Conservation (phyloP, 2,888 invertebrate species). For the Muscina levida region DNA sequence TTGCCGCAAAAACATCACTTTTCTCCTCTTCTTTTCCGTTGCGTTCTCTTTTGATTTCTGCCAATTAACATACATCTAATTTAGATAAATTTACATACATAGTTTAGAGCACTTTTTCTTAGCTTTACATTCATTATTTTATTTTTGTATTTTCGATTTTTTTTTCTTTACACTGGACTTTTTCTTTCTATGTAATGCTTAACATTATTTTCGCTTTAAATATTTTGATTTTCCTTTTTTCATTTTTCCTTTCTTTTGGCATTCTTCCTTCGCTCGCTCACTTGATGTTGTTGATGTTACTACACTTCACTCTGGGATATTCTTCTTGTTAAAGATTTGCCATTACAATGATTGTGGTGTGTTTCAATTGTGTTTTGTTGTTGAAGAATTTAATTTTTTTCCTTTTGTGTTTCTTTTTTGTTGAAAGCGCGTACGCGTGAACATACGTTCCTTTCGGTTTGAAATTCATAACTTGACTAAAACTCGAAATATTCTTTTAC, state of each 20-base stretch:
- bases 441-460: constrained; percentile 62
- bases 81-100: background rate
- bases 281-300: too few relatives aligned
- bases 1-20: too few relatives aligned
- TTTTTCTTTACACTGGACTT: too few relatives aligned
- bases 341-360: too few relatives aligned
- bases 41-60: too few relatives aligned
- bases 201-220: too few relatives aligned
- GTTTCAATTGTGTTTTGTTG: constrained; percentile 22
- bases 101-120: background rate
- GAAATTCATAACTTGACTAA: constrained; percentile 65
- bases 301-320: too few relatives aligned
- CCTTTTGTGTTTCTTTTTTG: constrained; percentile 34
- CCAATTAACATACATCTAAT: too few relatives aligned
- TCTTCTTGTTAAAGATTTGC: too few relatives aligned
- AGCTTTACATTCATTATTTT: background rate
- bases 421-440: constrained; percentile 53
- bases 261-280: constrained; percentile 1
- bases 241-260: constrained; percentile 20
- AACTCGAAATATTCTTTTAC: constrained; percentile 63
- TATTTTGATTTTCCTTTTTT: constrained; percentile 23
- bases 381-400: constrained; percentile 15
- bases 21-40: too few relatives aligned
- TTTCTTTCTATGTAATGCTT: background rate
- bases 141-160: too few relatives aligned